phyloP scores from a whole-genome alignment of 2,113 vertebrate species.

The Pangasianodon gigas region DNA sequence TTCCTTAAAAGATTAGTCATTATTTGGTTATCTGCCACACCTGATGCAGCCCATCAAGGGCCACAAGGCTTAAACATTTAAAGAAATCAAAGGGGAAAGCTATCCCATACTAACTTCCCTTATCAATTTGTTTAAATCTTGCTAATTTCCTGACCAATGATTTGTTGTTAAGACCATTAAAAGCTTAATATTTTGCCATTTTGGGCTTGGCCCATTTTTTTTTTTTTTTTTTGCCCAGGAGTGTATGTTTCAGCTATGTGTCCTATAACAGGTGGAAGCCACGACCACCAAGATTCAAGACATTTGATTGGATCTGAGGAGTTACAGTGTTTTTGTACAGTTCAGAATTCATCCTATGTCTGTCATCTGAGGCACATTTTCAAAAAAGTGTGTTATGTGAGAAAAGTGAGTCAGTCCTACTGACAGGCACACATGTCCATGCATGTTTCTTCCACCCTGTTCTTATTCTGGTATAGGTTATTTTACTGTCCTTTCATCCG shows the following conservation, averaged over 20 bases:
- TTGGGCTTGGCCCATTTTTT: too few relatives aligned
- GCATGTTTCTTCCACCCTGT: neutral
- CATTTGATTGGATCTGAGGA: neutral
- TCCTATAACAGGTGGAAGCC: neutral
- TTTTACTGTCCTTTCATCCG: neutral
- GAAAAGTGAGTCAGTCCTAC: neutral
- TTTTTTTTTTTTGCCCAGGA: too few relatives aligned
- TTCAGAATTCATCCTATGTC: neutral
- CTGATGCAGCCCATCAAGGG: too few relatives aligned
- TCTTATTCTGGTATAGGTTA: neutral
- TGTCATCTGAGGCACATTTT: neutral
- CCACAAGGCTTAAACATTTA: too few relatives aligned
- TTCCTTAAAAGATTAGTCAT: too few relatives aligned
- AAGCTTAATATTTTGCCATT: too few relatives aligned
- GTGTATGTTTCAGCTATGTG: neutral
- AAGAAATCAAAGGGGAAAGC: too few relatives aligned
- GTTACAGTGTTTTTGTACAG: neutral
- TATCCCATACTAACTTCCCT: too few relatives aligned
- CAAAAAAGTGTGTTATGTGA: neutral
- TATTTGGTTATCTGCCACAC: too few relatives aligned
- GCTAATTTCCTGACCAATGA: too few relatives aligned
- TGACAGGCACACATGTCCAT: neutral
- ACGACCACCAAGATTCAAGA: neutral
- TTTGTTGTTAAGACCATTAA: too few relatives aligned
- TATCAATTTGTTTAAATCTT: too few relatives aligned